Evolutionary conservation across 2,888 invertebrate species (phyloP), one percentile per base, ranked within the genome.

Genomic region (Lathronympha strigana): DNA sequence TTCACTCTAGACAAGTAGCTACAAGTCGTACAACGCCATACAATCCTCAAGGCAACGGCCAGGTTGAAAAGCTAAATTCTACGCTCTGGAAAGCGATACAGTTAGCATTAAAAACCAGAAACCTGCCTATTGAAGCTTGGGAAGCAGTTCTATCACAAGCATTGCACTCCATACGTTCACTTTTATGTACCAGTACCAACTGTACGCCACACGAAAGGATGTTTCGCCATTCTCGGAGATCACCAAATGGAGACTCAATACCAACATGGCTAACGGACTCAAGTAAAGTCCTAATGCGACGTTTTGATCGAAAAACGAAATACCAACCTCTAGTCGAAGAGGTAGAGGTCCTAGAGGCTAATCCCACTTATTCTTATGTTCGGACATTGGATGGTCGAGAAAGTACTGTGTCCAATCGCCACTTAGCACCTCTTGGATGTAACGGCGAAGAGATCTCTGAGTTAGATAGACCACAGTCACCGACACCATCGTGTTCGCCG

Each of bases 11-110:
- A 53, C 28, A 61, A 45, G 21, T 70, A 6, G 63, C 67, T n/a
- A 43, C 40, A 4, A 67, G 62, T 40, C 15, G 63, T 15, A 68
- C 66, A 8, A 63, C 61, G 9, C 61, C 64, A 2, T 69, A 67
- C 23, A 67, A 70, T 43, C 66, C 67, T n/a, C 54, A 50, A 40
- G 61, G 66, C 13, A 67, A 67, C 15, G 67, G 67, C 17, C 67
- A 67, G 50, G 45, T 55, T 4, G 58, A 64, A 28, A 11, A 45
- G 21, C 17, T 57, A 0, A 68, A 64, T 49, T 28, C 28, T 0
- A 47, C 25, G 4, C 43, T 53, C 19, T 54, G 66, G 54, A 60
- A 60, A 21, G 9, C 60, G 1, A 23, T 60, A 19, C 49, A 60
- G 21, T 33, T 60, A 21, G 13, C 21, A 1, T n/a, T 60, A 4